phyloP scores from a whole-genome alignment of 2,888 invertebrate species.

The Drosophila meridionalis region DNA sequence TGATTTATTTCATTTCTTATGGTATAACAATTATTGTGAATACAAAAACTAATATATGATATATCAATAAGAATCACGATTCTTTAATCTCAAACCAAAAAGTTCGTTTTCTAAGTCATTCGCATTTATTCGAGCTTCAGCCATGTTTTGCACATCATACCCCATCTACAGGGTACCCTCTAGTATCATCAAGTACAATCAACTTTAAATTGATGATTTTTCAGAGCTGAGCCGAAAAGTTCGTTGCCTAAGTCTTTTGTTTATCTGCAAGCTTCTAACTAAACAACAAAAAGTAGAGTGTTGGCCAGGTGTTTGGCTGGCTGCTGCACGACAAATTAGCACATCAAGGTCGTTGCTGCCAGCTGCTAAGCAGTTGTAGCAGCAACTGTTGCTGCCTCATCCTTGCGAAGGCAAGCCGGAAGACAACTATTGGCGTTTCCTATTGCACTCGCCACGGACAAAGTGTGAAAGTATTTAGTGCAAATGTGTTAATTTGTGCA shows the following conservation, averaged over 20 bases:
- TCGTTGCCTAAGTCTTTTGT: conserved; percentile 66
- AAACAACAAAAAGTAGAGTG: conserved; percentile 27
- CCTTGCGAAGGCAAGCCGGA: conserved; percentile 67
- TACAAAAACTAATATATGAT: too few relatives aligned
- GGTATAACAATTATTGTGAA: too few relatives aligned
- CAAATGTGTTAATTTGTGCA: conserved; percentile 61
- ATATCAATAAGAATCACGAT: neutral
- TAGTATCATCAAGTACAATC: neutral
- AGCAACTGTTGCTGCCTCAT: conserved; percentile 35
- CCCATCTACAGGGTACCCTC: conserved; percentile 2
- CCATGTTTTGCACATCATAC: neutral
- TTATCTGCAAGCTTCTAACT: conserved; percentile 14
- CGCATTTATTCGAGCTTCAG: conserved; percentile 1
- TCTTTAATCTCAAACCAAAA: neutral
- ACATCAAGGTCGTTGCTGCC: conserved; percentile 79
- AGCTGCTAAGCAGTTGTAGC: conserved; percentile 26
- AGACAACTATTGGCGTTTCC: conserved; percentile 61
- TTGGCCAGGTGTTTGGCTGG: conserved; percentile 48
- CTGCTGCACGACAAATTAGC: conserved; percentile 73
- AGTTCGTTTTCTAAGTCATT: conserved; percentile 58
- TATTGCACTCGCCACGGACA: conserved; percentile 32
- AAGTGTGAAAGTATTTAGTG: conserved; percentile 79
- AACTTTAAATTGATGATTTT: conserved; percentile 16
- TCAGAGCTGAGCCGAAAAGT: conserved; percentile 30
- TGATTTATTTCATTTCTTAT: too few relatives aligned